These are phyloP conservation scores for Drosophila pegasa DNA, from an alignment of 2,888 invertebrate species.

Conservation along the genomic window DNA sequence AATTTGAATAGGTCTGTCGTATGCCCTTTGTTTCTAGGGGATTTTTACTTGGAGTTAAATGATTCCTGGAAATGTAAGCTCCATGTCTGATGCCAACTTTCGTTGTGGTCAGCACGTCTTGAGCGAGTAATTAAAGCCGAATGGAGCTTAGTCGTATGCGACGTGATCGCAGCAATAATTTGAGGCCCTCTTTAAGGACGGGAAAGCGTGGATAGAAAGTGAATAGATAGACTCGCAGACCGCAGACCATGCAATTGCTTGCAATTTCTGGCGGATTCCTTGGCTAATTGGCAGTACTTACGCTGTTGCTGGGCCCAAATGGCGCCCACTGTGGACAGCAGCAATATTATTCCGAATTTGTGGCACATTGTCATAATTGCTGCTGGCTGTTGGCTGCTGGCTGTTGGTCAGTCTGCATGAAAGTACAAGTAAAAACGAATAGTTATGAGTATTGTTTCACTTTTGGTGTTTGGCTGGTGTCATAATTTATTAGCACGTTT, in stretches of 20 bases:
- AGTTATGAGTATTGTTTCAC: conserved; percentile 55
- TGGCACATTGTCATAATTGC: conserved; percentile 63
- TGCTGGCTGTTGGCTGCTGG: conserved; percentile 11
- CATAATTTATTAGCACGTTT: conserved; percentile 76
- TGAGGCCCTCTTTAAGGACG: conserved; percentile 26
- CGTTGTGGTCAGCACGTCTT: conserved; percentile 34
- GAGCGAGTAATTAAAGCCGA: conserved; percentile 50
- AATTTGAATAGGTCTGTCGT: neutral
- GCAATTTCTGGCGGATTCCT: conserved; percentile 8
- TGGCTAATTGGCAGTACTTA: conserved; percentile 61
- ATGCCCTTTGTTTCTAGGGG: neutral
- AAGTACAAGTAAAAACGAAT: conserved; percentile 75
- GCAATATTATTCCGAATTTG: conserved; percentile 63
- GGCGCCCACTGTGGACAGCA: conserved; percentile 60
- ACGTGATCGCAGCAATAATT: conserved; percentile 31
- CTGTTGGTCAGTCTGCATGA: conserved; percentile 61
- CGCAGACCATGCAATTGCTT: neutral
- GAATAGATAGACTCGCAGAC: neutral
- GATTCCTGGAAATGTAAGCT: conserved; percentile 23
- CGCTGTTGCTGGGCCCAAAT: conserved; percentile 75
- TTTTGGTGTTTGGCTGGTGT: conserved; percentile 67
- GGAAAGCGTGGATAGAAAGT: conserved; percentile 48
- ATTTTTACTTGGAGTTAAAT: neutral
- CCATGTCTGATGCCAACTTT: conserved; percentile 31
- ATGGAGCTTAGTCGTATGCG: conserved; percentile 24